phyloP scores from a whole-genome alignment of 2,888 invertebrate species.

The Globia sparganii region DNA sequence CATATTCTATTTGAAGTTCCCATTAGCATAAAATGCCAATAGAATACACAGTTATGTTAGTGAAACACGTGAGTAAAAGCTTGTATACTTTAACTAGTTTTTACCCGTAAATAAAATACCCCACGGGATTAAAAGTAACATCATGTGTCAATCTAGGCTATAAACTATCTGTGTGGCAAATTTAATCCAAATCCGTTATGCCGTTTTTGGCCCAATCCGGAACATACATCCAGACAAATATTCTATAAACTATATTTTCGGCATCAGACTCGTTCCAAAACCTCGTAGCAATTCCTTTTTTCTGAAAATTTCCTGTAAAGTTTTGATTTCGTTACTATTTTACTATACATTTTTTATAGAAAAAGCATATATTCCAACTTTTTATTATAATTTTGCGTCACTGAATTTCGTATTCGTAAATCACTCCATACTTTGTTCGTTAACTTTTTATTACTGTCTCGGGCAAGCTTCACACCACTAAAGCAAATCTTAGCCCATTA shows the following conservation, averaged over 20 bases:
- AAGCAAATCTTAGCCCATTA: constrained; percentile 28
- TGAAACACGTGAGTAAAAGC: too few species aligned
- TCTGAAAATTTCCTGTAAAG: not conserved
- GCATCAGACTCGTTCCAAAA: not conserved
- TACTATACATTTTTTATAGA: not conserved
- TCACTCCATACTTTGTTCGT: not conserved
- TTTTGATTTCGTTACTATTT: not conserved
- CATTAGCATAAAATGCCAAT: not conserved
- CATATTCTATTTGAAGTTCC: not conserved
- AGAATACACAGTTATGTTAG: not conserved
- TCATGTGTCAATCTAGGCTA: not conserved
- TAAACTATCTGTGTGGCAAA: not conserved
- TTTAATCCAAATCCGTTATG: not conserved
- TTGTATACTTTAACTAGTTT: not conserved
- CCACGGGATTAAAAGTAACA: not conserved
- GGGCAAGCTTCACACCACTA: constrained; percentile 7
- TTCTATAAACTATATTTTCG: not conserved
- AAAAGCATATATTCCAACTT: not conserved
- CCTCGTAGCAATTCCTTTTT: too few species aligned
- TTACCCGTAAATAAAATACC: not conserved
- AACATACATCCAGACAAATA: not conserved
- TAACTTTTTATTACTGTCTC: not conserved
- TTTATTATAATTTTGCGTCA: not conserved
- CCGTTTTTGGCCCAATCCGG: not conserved
- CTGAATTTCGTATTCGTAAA: not conserved